A percentile compares a stretch with the other conserved stretches of the same genome.
phyloP scores from a whole-genome alignment of 2,797 vertebrate genomes.

The Pempheris klunzingeri region DNA sequence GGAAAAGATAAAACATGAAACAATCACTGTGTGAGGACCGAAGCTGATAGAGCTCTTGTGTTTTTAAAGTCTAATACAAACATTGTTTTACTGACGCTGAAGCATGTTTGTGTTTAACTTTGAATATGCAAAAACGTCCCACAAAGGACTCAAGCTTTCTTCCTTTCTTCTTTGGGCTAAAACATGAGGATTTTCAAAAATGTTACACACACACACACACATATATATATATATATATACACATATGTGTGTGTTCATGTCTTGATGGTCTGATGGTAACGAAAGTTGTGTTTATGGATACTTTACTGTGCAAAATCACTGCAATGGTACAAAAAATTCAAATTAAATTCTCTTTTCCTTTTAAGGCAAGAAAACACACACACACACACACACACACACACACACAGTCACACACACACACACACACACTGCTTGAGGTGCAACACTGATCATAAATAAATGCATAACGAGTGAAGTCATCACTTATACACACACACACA shows the following conservation, averaged over 20 bases:
- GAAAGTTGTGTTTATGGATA: not conserved
- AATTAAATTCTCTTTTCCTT: conserved; percentile 3
- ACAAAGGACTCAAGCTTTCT: not conserved
- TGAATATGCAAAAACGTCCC: not conserved
- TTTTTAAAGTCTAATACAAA: not conserved
- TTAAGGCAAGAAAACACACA: not conserved
- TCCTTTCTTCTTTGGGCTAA: not conserved
- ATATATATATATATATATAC: too few relatives aligned
- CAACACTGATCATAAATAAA: conserved; percentile 73
- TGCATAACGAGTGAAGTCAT: conserved; percentile 79
- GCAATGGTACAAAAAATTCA: conserved; percentile 1
- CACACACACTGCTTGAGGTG: conserved; percentile 27
- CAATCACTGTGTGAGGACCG: too few relatives aligned
- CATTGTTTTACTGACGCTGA: not conserved
- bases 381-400: conserved; percentile 14
- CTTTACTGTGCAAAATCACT: conserved; percentile 4
- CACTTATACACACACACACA: conserved; percentile 57
- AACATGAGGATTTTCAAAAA: not conserved
- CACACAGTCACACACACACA: conserved; percentile 2
- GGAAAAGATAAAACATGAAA: too few relatives aligned
- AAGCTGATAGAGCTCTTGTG: too few relatives aligned
- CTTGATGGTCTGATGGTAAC: not conserved
- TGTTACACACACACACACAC: too few relatives aligned
- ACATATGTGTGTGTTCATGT: too few relatives aligned
- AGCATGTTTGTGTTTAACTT: not conserved